phyloP scores from a whole-genome alignment of 2,888 invertebrate genomes.

The Heliconius cydno region DNA sequence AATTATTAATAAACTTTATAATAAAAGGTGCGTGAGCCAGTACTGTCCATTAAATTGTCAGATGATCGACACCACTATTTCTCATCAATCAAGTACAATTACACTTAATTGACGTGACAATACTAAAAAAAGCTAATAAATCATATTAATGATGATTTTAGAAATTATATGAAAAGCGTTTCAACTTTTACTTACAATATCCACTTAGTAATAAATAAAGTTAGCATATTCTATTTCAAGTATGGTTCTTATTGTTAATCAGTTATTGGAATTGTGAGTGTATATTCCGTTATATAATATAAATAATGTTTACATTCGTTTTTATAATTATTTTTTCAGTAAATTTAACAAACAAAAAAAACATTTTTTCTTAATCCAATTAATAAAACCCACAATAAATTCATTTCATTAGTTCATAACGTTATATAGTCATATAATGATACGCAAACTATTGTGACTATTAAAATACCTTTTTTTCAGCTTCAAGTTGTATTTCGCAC shows the following conservation, averaged over 20 bases:
- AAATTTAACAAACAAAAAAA: too few species aligned
- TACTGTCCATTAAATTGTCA: conserved; percentile 33
- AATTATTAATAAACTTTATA: conserved; percentile 11
- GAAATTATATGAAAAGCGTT: conserved; percentile 27
- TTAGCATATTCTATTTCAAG: not conserved
- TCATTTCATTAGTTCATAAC: too few species aligned
- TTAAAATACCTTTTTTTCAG: not conserved
- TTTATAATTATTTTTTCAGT: too few species aligned
- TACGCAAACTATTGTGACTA: not conserved
- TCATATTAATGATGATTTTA: conserved; percentile 31
- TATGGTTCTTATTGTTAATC: not conserved
- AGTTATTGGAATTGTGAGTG: not conserved
- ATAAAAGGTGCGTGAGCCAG: conserved; percentile 10
- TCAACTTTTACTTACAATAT: conserved; percentile 31
- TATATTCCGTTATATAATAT: too few species aligned
- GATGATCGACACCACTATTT: conserved; percentile 24
- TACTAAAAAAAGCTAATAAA: conserved; percentile 26
- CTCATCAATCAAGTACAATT: conserved; percentile 25
- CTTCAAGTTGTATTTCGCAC: too few species aligned
- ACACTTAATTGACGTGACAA: conserved; percentile 1
- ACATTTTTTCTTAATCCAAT: too few species aligned
- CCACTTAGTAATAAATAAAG: not conserved
- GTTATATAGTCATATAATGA: not conserved
- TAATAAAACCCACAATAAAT: too few species aligned
- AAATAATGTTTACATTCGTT: too few species aligned